Evolutionary conservation across 64 coral and sea anemone genomes (phyloP).

Genomic region (Stichodactyla helianthus): DNA sequence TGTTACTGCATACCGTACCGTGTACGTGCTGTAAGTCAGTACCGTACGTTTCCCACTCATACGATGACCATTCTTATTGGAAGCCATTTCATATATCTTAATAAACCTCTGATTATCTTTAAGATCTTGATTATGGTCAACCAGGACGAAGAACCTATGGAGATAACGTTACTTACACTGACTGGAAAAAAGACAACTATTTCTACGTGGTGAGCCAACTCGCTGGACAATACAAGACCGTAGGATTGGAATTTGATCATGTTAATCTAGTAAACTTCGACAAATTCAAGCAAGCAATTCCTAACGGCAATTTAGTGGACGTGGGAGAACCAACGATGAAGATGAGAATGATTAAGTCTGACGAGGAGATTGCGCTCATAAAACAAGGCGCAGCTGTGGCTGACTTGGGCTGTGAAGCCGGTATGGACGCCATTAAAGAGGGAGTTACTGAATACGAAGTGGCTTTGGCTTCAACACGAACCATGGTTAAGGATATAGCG

Average conservation of each 20-base stretch:
- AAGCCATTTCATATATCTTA: no score
- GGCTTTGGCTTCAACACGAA: slow-evolving; percentile 66
- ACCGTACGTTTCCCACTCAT: no score
- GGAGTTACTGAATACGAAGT: slow-evolving; percentile 70
- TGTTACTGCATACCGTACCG: no score
- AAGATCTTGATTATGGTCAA: slow-evolving; percentile 95
- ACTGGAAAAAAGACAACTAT: slow-evolving; percentile 96
- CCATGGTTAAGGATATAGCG: slow-evolving; percentile 88
- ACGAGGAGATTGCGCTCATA: slow-evolving; percentile 82
- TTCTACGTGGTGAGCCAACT: slow-evolving; percentile 64
- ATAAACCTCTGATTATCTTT: not conserved
- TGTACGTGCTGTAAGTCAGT: no score
- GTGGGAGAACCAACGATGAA: slow-evolving; percentile 72
- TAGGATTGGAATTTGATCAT: slow-evolving; percentile 81
- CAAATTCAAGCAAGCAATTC: slow-evolving; percentile 67
- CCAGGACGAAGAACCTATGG: slow-evolving; percentile 84
- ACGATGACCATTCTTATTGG: no score
- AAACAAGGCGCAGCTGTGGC: slow-evolving; percentile 70
- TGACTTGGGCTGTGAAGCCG: slow-evolving; percentile 74
- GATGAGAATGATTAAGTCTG: slow-evolving; percentile 90
- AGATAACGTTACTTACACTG: slow-evolving; percentile 91
- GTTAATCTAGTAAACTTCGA: slow-evolving; percentile 49
- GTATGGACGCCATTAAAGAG: slow-evolving; percentile 59
- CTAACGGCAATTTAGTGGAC: slow-evolving; percentile 69
- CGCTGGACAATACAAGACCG: slow-evolving; percentile 65